Evolutionary conservation across 2,113 vertebrate genomes (phyloP), one percentile per base, ranked within the genome.

Genomic region (Tachuris rubrigastra): DNA sequence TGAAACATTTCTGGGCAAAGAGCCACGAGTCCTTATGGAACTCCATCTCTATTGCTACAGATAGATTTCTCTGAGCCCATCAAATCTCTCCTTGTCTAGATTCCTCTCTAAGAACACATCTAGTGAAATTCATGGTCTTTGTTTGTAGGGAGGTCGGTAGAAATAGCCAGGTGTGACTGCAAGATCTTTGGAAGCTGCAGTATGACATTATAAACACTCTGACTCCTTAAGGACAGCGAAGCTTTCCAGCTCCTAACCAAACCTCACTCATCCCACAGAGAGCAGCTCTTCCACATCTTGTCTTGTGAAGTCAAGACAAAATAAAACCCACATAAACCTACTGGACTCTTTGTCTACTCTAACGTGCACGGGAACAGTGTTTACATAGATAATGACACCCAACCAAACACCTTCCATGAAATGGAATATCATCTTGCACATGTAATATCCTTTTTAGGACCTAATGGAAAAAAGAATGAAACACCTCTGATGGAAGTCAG

Each of bases 1-100:
- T 33, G 66, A 87, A 95, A 17, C 18, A 79, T 92, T 95, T 92
- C 93, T 92, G 81, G 91, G 89, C 95, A 96, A 79, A 82, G 85
- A 94, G 95, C 91, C 89, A 96, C 42, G 66, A 94, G 28, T 74
- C 69, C 56, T 93, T 42, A 78, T 53, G 91, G 75, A 89, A 65
- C 66, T 92, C 62, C 86, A 73, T 82, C 81, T 92, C 91, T 69
- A 11, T 71, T 77, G 28, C 44, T 52, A 15, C 19, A 44, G 73
- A 42, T 30, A 59, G 35, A 18, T 78, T 84, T 89, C 68, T 56
- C 25, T 1, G 4, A 66, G 46, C 59, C 23, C 58, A 62, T 46
- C 63, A 69, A 42, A 71, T 41, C 41, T 58, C 67, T 85, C 39
- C 44, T 87, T 72, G 72, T 80, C 42, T 31, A 63, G 49, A 27